These are phyloP conservation scores for Carterocephalus palaemon DNA, from an alignment of 2,888 invertebrate genomes.

Conservation along the genomic window DNA sequence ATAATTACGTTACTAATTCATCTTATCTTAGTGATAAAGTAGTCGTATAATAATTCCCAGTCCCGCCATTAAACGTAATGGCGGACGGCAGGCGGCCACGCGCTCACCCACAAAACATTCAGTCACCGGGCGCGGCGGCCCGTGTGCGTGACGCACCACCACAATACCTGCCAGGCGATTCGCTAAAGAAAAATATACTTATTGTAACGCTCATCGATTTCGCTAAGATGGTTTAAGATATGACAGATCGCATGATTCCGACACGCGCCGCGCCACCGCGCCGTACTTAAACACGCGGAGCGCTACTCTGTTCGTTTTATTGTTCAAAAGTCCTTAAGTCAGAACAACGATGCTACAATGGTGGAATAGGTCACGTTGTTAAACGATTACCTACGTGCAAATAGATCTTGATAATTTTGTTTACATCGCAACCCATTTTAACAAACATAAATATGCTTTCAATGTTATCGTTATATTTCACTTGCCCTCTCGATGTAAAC, in stretches of 20 bases:
- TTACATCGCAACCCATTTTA: constrained; percentile 31
- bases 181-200: constrained; percentile 35
- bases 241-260: too few relatives aligned
- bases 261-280: too few relatives aligned
- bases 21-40: constrained; percentile 10
- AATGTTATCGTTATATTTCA: constrained; percentile 25
- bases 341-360: too few relatives aligned
- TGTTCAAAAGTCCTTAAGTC: too few relatives aligned
- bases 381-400: too few relatives aligned
- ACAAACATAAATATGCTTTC: constrained; percentile 26
- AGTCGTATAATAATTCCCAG: constrained; percentile 7
- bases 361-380: too few relatives aligned
- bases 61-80: constrained; percentile 8
- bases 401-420: constrained; percentile 37
- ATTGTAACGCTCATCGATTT: too few relatives aligned
- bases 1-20: not conserved
- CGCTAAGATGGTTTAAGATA: too few relatives aligned
- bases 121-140: not conserved
- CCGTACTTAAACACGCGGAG: too few relatives aligned
- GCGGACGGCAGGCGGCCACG: constrained; percentile 16
- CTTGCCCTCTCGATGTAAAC: constrained; percentile 20
- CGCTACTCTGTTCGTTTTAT: too few relatives aligned
- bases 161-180: constrained; percentile 55
- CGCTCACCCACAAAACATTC: constrained; percentile 8
- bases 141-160: constrained; percentile 51